Evolutionary conservation across 2,888 invertebrate genomes (phyloP).

Genomic region (Euproctis similis): DNA sequence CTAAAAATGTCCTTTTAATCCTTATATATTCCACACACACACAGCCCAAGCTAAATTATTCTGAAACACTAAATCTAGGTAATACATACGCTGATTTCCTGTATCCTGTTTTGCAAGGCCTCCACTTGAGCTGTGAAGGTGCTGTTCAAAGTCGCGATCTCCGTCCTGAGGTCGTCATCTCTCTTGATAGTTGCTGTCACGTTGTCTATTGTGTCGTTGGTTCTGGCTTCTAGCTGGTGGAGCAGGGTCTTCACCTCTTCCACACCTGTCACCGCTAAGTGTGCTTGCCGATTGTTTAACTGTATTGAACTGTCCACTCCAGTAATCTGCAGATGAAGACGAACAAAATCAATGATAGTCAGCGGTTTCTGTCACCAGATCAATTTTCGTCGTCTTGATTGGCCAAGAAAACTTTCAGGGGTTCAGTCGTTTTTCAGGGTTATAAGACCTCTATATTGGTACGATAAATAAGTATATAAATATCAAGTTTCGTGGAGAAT

Average conservation of each 20-base stretch:
- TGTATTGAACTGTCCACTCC: slow-evolving; percentile 58
- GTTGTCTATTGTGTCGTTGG: slow-evolving; percentile 59
- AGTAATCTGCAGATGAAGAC: slow-evolving; percentile 71
- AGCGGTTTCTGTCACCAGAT: too few relatives aligned
- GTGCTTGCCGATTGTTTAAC: slow-evolving; percentile 57
- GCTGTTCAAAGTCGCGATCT: slow-evolving; percentile 40
- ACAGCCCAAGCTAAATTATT: slow-evolving; percentile 1
- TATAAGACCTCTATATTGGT: too few relatives aligned
- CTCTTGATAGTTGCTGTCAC: slow-evolving; percentile 38
- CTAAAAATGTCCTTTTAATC: not conserved
- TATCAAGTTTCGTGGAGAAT: too few relatives aligned
- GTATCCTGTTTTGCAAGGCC: slow-evolving; percentile 46
- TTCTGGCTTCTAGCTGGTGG: slow-evolving; percentile 46
- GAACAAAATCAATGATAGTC: too few relatives aligned
- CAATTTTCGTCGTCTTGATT: too few relatives aligned
- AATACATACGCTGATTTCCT: slow-evolving; percentile 47
- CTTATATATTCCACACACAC: slow-evolving; percentile 1
- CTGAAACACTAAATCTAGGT: slow-evolving; percentile 3
- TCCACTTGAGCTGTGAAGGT: slow-evolving; percentile 48
- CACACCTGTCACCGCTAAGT: slow-evolving; percentile 51
- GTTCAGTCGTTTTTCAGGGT: too few relatives aligned
- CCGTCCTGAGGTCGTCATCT: slow-evolving; percentile 42
- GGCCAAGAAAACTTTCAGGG: too few relatives aligned
- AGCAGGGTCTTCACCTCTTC: slow-evolving; percentile 52
- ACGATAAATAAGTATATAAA: too few relatives aligned